These are phyloP conservation scores for Hyaena hyaena DNA, from an alignment of 2,113 vertebrate species.

Conservation along the genomic window DNA sequence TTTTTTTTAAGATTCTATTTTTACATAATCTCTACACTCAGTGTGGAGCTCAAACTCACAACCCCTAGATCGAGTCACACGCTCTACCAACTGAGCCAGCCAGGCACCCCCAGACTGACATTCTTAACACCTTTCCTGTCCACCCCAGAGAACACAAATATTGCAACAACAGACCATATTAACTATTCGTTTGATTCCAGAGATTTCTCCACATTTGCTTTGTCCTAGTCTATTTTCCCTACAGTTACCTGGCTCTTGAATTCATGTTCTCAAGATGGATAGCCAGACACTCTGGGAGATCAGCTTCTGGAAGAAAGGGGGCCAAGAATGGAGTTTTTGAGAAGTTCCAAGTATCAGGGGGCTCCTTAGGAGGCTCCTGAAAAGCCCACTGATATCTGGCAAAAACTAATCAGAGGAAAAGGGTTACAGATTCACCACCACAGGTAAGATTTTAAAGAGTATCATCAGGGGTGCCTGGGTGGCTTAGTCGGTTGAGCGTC, in stretches of 20 bases:
- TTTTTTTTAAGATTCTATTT: too few relatives aligned
- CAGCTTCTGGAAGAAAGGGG: not conserved
- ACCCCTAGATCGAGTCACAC: too few relatives aligned
- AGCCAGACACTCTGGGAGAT: not conserved
- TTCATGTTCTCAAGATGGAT: not conserved
- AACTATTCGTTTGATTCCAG: too few relatives aligned
- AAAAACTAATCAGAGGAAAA: not conserved
- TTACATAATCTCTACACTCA: too few relatives aligned
- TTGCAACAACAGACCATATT: accelerated
- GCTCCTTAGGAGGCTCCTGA: too few relatives aligned
- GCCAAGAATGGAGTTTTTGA: not conserved
- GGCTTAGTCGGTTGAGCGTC: too few relatives aligned
- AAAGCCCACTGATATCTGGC: too few relatives aligned
- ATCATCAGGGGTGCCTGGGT: too few relatives aligned
- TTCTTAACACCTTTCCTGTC: not conserved
- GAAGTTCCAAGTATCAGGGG: not conserved
- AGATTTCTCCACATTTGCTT: too few relatives aligned
- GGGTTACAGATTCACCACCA: not conserved
- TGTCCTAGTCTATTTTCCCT: not conserved
- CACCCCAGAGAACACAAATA: not conserved
- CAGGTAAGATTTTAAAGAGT: not conserved
- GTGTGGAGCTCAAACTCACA: too few relatives aligned
- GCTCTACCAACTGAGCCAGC: too few relatives aligned
- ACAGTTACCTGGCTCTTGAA: not conserved
- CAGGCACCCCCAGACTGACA: too few relatives aligned